Conservation (phyloP, 1,140 invertebrate genomes). For the Anoplolepis gracilipes region DNA sequence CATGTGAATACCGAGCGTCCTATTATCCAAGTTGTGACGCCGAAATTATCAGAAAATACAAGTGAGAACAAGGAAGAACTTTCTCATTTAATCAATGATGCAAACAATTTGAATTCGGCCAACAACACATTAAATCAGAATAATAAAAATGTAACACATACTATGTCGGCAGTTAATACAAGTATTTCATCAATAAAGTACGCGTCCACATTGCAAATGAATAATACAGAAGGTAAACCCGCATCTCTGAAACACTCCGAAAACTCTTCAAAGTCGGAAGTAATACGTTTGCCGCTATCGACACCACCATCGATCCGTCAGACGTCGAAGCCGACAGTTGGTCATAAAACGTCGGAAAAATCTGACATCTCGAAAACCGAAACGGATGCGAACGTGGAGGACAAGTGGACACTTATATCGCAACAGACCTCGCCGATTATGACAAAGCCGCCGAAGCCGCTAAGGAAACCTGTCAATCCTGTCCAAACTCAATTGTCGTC, state of each 20-base stretch:
- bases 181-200: neutral
- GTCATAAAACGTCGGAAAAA: slow-evolving; percentile 29
- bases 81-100: neutral
- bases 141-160: neutral
- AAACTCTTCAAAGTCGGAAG: slow-evolving; percentile 8
- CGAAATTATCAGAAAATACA: neutral
- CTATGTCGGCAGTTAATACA: neutral
- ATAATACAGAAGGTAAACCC: slow-evolving; percentile 17
- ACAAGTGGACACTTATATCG: slow-evolving; percentile 81
- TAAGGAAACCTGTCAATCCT: slow-evolving; percentile 10
- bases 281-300: neutral
- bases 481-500: neutral
- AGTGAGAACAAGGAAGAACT: neutral
- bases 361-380: neutral
- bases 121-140: slow-evolving; percentile 9
- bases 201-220: neutral
- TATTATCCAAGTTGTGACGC: neutral
- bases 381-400: slow-evolving; percentile 54
- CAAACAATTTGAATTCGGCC: neutral
- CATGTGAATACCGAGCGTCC: neutral
- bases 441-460: slow-evolving; percentile 55
- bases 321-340: neutral
- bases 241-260: slow-evolving; percentile 44
- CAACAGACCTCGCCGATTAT: slow-evolving; percentile 70
- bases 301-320: slow-evolving; percentile 1